Conservation (phyloP, 2,113 vertebrate genomes). For the Colius striatus region DNA sequence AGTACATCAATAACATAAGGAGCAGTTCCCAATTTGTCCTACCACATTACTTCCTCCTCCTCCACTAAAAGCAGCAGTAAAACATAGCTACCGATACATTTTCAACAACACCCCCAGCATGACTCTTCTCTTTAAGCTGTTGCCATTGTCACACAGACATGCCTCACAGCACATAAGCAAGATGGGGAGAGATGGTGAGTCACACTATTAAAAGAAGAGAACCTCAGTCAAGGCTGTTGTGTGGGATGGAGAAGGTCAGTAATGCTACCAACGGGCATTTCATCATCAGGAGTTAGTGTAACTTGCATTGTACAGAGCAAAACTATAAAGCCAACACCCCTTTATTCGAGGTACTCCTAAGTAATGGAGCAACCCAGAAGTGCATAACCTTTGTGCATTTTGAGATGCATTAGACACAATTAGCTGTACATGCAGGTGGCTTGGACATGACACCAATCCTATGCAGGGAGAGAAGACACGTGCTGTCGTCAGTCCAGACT, state of each 20-base stretch:
- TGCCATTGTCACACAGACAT: neutral
- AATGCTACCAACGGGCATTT: neutral
- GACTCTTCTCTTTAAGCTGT: neutral
- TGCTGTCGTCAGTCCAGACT: neutral
- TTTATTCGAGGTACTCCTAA: neutral
- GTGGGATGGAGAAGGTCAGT: neutral
- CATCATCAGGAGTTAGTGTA: neutral
- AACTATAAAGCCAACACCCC: neutral
- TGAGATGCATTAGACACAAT: neutral
- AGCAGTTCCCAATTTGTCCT: neutral
- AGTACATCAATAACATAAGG: neutral
- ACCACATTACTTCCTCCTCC: neutral
- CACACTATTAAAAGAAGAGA: neutral
- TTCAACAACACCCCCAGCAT: neutral
- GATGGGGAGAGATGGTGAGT: neutral
- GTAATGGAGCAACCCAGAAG: neutral
- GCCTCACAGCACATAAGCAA: neutral
- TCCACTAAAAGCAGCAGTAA: neutral
- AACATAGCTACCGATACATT: neutral
- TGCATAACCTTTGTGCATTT: neutral
- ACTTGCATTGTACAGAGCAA: neutral
- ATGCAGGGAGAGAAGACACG: fast-evolving
- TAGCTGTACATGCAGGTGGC: neutral
- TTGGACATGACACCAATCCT: neutral
- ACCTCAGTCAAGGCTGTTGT: neutral